Evolutionary conservation across 53 echinoderm and acorn worm species (phyloP).

Genomic region (Stichopus horrens): DNA sequence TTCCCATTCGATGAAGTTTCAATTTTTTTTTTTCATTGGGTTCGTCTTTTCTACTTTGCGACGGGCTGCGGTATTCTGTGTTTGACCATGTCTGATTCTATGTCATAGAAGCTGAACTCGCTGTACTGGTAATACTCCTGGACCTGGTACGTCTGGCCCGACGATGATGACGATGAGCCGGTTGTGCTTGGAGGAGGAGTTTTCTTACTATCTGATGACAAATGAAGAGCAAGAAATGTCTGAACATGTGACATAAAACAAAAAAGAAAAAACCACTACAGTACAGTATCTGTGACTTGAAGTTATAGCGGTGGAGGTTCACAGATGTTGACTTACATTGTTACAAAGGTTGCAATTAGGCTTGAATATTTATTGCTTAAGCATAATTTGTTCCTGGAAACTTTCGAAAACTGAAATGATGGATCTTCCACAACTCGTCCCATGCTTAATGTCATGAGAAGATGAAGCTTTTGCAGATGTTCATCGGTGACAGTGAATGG

Average conservation of each 20-base stretch:
- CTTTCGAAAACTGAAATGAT: neutral
- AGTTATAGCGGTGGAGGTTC: too few species aligned
- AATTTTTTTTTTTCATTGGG: neutral
- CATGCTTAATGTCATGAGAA: too few species aligned
- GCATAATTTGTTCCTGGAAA: neutral
- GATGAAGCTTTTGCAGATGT: too few species aligned
- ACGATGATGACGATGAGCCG: neutral
- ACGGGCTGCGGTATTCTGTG: conserved; percentile 68
- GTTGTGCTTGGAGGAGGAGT: conserved; percentile 12
- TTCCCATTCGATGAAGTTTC: neutral
- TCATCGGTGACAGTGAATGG: too few species aligned
- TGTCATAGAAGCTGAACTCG: conserved; percentile 61
- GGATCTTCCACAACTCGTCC: too few species aligned
- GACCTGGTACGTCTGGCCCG: conserved; percentile 58
- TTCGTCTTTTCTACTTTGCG: conserved; percentile 44
- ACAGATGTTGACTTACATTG: too few species aligned
- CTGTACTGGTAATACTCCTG: conserved; percentile 59
- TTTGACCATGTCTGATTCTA: conserved; percentile 78
- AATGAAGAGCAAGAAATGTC: neutral
- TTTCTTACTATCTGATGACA: neutral
- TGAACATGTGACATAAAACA: too few species aligned
- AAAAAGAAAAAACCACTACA: too few species aligned
- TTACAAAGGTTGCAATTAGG: too few species aligned
- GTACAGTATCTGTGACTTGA: too few species aligned
- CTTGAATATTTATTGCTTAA: too few species aligned